phyloP scores from a whole-genome alignment of 2,797 vertebrate species.

The Geotrypetes seraphini region DNA sequence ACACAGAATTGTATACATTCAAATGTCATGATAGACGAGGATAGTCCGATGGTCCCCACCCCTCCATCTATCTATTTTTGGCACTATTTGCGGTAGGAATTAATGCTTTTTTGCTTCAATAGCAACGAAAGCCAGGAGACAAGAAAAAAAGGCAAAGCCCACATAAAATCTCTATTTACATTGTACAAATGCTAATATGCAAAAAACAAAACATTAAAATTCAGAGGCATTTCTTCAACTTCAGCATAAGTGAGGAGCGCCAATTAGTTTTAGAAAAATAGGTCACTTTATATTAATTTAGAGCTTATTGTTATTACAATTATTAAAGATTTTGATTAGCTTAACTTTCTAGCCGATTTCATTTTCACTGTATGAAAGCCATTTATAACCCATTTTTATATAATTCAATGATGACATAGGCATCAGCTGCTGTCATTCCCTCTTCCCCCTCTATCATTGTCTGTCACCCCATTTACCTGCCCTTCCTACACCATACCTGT shows the following conservation, averaged over 20 bases:
- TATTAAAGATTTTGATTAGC: constrained; percentile 8
- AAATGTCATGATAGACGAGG: background rate
- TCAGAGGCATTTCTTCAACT: background rate
- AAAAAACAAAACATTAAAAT: constrained; percentile 1
- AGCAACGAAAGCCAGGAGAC: constrained; percentile 8
- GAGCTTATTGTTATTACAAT: no score
- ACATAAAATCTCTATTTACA: constrained; percentile 6
- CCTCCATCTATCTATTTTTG: accelerated
- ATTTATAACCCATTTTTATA: constrained; percentile 21
- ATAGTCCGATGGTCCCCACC: background rate
- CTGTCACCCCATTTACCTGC: no score
- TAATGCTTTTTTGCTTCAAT: constrained; percentile 11
- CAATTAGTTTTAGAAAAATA: constrained; percentile 15
- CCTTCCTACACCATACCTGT: no score
- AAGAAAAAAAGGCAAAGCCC: constrained; percentile 10
- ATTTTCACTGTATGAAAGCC: constrained; percentile 22
- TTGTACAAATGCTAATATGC: background rate
- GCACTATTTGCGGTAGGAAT: background rate
- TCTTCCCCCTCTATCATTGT: no score
- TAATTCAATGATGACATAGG: no score
- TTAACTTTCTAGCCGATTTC: constrained; percentile 5
- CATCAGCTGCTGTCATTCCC: no score
- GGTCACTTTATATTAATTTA: background rate
- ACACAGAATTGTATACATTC: constrained; percentile 1
- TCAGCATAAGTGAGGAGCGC: no score